Evolutionary conservation across 2,113 vertebrate species (phyloP).

Genomic region (Neogale vison): DNA sequence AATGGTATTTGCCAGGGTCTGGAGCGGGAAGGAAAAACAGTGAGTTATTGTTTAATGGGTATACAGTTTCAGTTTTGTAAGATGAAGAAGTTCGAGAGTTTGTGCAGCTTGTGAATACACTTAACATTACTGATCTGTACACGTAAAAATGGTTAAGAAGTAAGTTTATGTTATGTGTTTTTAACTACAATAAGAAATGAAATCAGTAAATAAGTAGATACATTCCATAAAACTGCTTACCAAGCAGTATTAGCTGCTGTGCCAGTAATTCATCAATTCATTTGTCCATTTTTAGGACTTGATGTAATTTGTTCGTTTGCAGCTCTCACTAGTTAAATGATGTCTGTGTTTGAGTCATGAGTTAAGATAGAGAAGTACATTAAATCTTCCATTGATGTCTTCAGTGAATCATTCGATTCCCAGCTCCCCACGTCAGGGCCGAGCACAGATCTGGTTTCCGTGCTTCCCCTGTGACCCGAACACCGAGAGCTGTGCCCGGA

Average conservation of each 20-base stretch:
- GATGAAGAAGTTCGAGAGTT: not conserved
- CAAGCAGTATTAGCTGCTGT: not conserved
- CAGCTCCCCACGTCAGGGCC: not conserved
- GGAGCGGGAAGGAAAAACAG: no score
- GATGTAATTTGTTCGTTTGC: not conserved
- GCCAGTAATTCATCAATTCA: not conserved
- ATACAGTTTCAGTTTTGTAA: not conserved
- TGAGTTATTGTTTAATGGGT: not conserved
- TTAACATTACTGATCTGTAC: not conserved
- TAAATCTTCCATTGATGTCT: not conserved
- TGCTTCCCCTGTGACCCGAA: not conserved
- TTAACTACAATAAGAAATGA: not conserved
- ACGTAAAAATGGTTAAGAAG: not conserved
- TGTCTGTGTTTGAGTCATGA: not conserved
- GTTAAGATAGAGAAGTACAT: not conserved
- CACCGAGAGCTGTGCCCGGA: not conserved
- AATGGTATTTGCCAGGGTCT: not conserved
- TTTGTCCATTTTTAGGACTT: slow-evolving; percentile 4
- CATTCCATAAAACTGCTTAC: not conserved
- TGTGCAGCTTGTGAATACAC: not conserved
- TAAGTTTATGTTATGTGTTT: not conserved
- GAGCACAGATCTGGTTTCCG: not conserved
- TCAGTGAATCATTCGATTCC: not conserved
- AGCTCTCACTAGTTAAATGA: not conserved
- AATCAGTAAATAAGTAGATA: not conserved